Evolutionary conservation across 2,797 vertebrate genomes (phyloP).

Genomic region (Cryptoprocta ferox): DNA sequence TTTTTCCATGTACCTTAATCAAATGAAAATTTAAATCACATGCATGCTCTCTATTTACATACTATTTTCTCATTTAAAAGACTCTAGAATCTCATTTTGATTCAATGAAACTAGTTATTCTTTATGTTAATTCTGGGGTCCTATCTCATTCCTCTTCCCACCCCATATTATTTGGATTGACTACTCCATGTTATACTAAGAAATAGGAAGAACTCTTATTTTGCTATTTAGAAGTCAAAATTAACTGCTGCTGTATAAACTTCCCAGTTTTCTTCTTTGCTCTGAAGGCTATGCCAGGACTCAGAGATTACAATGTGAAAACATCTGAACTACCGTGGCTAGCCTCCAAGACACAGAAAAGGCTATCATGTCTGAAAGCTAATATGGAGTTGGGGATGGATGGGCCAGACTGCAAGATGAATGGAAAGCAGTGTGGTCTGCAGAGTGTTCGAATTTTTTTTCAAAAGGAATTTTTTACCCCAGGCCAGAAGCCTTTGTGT

Average conservation of each 20-base stretch:
- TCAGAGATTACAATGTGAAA: slow-evolving; percentile 67
- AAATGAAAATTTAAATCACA: not conserved
- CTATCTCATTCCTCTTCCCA: not conserved
- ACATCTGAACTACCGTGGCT: slow-evolving; percentile 71
- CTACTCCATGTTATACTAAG: slow-evolving; percentile 15
- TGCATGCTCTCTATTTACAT: not conserved
- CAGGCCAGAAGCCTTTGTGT: slow-evolving; percentile 91
- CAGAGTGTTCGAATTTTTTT: slow-evolving; percentile 83
- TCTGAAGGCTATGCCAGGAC: slow-evolving; percentile 52
- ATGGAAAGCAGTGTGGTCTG: slow-evolving; percentile 87
- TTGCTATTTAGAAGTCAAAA: slow-evolving; percentile 66
- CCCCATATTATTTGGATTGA: not conserved
- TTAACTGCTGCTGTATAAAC: slow-evolving; percentile 63
- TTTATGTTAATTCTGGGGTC: not conserved
- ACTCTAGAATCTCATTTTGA: not conserved
- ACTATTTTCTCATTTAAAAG: not conserved
- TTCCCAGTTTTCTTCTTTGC: slow-evolving; percentile 66
- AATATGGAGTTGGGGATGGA: slow-evolving; percentile 78
- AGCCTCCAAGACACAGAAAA: slow-evolving; percentile 81
- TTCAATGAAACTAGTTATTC: not conserved
- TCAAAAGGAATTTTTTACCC: slow-evolving; percentile 91
- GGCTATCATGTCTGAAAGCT: slow-evolving; percentile 81
- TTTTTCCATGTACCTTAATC: slow-evolving; percentile 15
- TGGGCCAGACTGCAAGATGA: slow-evolving; percentile 85
- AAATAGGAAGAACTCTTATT: slow-evolving; percentile 61